Percentiles rank a stretch among this genome's conserved stretches.
Conservation (phyloP, 1,140 invertebrate genomes). For the Papilio glaucus region DNA sequence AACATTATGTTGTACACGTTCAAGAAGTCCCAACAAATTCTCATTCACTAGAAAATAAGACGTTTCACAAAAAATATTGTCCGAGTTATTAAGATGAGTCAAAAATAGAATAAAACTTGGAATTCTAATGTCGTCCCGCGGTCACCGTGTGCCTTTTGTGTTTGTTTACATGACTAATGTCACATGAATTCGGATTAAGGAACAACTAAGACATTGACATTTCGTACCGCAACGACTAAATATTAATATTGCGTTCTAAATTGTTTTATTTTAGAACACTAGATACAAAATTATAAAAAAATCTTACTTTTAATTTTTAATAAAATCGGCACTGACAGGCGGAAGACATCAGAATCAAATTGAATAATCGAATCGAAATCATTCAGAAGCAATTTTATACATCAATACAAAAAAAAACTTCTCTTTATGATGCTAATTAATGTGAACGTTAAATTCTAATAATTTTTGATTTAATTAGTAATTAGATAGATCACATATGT, state of each 20-base stretch:
- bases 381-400: neutral
- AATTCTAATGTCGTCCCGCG: conserved; percentile 62
- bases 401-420: conserved; percentile 24
- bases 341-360: too few relatives aligned
- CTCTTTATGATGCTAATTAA: neutral
- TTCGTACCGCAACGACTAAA: conserved; percentile 31
- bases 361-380: neutral
- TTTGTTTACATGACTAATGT: conserved; percentile 63
- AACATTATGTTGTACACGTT: conserved; percentile 81
- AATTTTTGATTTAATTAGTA: neutral
- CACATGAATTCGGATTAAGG: conserved; percentile 54
- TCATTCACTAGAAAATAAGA: conserved; percentile 79
- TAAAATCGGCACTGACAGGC: too few relatives aligned
- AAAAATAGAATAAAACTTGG: conserved; percentile 65
- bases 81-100: conserved; percentile 65
- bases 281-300: neutral
- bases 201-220: conserved; percentile 50
- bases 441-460: neutral
- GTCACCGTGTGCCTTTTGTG: conserved; percentile 57
- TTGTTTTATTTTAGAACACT: neutral
- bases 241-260: neutral
- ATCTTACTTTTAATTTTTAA: too few relatives aligned
- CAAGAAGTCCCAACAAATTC: conserved; percentile 78
- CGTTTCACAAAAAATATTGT: conserved; percentile 72
- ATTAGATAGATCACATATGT: neutral